These are phyloP conservation scores for Euura saliciscinereae DNA, from an alignment of 1,140 invertebrate genomes.

Conservation along the genomic window DNA sequence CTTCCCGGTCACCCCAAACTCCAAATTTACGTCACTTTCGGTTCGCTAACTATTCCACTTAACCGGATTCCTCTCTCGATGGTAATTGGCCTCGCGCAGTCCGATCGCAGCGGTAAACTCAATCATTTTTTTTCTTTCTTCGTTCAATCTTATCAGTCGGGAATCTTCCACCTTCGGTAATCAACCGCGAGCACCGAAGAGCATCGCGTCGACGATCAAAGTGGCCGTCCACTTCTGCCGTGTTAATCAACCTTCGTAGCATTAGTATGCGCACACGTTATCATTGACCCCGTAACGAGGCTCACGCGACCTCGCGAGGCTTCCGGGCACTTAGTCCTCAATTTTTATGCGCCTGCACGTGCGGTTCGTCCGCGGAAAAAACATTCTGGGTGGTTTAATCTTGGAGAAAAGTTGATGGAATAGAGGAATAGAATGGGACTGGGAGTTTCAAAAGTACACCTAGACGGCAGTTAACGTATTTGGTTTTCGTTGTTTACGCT, in stretches of 20 bases:
- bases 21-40: conserved; percentile 25
- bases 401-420: neutral
- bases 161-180: too few species aligned
- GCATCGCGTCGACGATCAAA: neutral
- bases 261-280: neutral
- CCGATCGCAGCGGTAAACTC: too few species aligned
- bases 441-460: too few species aligned
- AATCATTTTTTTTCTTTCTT: too few species aligned
- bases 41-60: conserved; percentile 32
- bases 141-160: neutral
- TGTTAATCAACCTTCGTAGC: neutral
- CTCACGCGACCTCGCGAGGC: neutral
- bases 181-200: too few species aligned
- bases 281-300: neutral
- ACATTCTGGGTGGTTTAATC: neutral
- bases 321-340: neutral
- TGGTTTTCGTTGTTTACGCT: too few species aligned
- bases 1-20: neutral
- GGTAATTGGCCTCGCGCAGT: neutral
- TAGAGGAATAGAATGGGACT: too few species aligned
- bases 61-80: conserved; percentile 5
- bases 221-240: neutral
- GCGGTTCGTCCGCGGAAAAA: neutral
- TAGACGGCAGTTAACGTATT: too few species aligned
- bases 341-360: neutral